Evolutionary conservation across 1,140 invertebrate genomes (phyloP).

Genomic region (Ladona fulva): DNA sequence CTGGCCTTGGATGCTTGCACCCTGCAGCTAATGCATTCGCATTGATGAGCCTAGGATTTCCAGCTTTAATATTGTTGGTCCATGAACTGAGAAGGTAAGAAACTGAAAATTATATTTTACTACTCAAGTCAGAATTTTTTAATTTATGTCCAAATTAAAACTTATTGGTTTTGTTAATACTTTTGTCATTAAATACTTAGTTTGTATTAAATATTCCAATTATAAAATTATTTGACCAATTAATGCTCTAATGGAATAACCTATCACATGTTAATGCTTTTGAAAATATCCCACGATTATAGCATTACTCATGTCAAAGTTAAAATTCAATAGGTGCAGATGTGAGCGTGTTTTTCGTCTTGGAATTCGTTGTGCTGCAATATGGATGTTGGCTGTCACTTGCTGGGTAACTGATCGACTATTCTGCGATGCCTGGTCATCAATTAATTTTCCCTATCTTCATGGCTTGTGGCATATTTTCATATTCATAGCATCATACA

Average conservation of each 20-base stretch:
- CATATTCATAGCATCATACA: conserved; percentile 67
- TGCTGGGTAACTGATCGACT: conserved; percentile 69
- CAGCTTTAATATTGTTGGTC: conserved; percentile 54
- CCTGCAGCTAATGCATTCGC: conserved; percentile 69
- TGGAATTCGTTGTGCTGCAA: conserved; percentile 52
- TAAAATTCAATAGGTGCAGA: conserved; percentile 42
- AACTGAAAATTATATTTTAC: conserved; percentile 13
- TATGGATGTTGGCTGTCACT: conserved; percentile 57
- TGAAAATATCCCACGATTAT: background rate
- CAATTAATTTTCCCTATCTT: conserved; percentile 65
- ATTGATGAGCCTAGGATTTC: conserved; percentile 61
- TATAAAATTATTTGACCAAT: too few relatives aligned
- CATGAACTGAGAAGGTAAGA: conserved; percentile 53
- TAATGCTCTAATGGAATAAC: too few relatives aligned
- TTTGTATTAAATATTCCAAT: too few relatives aligned
- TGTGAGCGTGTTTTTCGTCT: conserved; percentile 54
- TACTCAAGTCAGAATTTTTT: background rate
- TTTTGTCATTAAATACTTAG: conserved; percentile 9
- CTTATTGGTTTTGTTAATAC: background rate
- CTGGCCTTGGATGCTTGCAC: conserved; percentile 56
- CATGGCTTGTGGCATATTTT: conserved; percentile 73
- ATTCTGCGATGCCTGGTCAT: conserved; percentile 67
- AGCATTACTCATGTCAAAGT: too few relatives aligned
- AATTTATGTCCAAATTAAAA: conserved; percentile 13
- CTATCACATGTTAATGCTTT: too few relatives aligned